Percentiles rank a stretch among this genome's conserved stretches.
phyloP scores from a whole-genome alignment of 1,140 invertebrate genomes.

The Drosophila athabasca region DNA sequence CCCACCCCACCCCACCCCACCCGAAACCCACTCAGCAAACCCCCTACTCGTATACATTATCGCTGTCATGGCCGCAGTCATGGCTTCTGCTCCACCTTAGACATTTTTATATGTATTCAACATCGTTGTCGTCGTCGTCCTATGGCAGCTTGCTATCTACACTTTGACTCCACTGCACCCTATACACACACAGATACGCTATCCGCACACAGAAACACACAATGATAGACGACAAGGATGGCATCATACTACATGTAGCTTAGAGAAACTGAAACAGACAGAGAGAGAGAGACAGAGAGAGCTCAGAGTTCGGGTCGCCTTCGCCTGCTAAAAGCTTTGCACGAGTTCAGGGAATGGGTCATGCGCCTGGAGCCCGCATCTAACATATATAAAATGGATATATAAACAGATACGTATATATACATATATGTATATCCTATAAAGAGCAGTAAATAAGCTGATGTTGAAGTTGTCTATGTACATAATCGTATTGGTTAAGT shows the following conservation, averaged over 20 bases:
- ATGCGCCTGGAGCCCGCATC: constrained; percentile 70
- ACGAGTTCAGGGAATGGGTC: constrained; percentile 80
- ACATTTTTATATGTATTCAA: constrained; percentile 74
- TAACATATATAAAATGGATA: constrained; percentile 52
- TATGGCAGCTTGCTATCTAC: constrained; percentile 79
- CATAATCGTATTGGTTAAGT: constrained; percentile 42
- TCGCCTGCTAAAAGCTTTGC: constrained; percentile 58
- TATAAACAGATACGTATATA: constrained; percentile 39
- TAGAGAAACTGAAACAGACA: constrained; percentile 64
- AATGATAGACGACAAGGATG: constrained; percentile 61
- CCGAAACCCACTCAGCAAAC: constrained; percentile 6
- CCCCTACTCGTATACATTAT: constrained; percentile 69
- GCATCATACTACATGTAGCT: constrained; percentile 56
- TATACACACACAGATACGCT: constrained; percentile 32
- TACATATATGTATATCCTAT: constrained; percentile 22
- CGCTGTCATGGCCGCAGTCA: constrained; percentile 81
- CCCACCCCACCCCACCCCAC: not conserved
- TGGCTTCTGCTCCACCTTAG: constrained; percentile 83
- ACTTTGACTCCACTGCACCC: constrained; percentile 71
- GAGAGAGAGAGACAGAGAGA: constrained; percentile 20
- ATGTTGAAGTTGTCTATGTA: constrained; percentile 14
- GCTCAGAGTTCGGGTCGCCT: constrained; percentile 66
- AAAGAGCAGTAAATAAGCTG: constrained; percentile 55
- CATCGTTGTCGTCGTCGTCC: constrained; percentile 74
- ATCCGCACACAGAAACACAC: constrained; percentile 16